Conservation (phyloP, 2,888 invertebrate genomes). For the Subacronicta megacephala region DNA sequence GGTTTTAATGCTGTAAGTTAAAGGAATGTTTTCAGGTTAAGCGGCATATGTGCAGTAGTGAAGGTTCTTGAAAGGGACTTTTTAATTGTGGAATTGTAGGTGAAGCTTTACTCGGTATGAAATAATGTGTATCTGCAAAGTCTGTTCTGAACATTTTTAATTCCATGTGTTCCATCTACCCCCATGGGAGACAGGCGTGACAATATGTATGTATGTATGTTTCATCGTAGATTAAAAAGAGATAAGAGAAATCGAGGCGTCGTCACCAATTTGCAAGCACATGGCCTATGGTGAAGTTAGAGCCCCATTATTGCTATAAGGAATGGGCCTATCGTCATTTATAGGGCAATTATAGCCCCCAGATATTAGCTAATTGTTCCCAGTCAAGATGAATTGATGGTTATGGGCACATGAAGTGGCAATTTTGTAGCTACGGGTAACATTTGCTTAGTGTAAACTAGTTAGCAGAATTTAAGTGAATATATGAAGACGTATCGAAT, state of each 20-base stretch:
- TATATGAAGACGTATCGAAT: too few relatives aligned
- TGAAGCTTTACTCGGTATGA: background rate
- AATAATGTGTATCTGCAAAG: too few relatives aligned
- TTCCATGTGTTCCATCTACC: too few relatives aligned
- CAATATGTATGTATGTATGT: too few relatives aligned
- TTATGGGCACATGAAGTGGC: constrained; percentile 1
- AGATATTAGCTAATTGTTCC: constrained; percentile 1
- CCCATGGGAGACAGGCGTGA: too few relatives aligned
- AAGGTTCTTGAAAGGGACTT: background rate
- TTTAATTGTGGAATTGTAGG: constrained; percentile 1
- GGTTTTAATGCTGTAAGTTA: constrained; percentile 40
- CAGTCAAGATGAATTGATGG: constrained; percentile 1
- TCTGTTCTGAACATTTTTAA: too few relatives aligned
- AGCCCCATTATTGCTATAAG: background rate
- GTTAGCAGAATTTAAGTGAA: too few relatives aligned
- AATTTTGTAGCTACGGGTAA: background rate
- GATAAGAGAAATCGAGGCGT: too few relatives aligned
- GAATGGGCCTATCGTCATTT: background rate
- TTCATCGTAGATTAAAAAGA: too few relatives aligned
- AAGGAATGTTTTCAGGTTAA: constrained; percentile 26
- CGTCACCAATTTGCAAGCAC: background rate
- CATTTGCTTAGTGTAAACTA: background rate
- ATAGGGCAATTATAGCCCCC: background rate
- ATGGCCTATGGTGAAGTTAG: constrained; percentile 1
- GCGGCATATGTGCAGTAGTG: constrained; percentile 20